A percentile compares a stretch with the other conserved stretches of the same genome.
Evolutionary conservation across 30 jellyfish, hydroid and myxozoan genomes (phyloP).

Genomic region (Cassiopea andromeda): DNA sequence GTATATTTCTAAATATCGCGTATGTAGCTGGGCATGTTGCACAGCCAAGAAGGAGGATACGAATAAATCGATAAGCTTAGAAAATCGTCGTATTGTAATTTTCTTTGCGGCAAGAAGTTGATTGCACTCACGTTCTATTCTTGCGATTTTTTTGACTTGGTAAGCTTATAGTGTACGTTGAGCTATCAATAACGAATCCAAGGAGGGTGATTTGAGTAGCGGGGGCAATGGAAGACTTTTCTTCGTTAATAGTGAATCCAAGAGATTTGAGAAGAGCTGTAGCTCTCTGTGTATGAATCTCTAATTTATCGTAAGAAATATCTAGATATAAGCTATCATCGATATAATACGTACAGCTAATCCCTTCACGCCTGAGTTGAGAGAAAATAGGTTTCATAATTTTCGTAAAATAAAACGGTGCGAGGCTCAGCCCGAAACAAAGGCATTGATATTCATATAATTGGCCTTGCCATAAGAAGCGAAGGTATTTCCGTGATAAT

Average conservation of each 20-base stretch:
- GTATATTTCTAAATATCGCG: neutral
- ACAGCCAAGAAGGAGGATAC: neutral
- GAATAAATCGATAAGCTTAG: neutral
- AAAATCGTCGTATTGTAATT: neutral
- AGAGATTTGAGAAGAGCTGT: neutral
- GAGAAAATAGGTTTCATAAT: conserved; percentile 35
- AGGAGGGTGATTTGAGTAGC: neutral
- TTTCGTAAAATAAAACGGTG: conserved; percentile 43
- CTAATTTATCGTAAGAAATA: neutral
- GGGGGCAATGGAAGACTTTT: conserved; percentile 14
- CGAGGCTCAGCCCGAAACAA: conserved; percentile 21
- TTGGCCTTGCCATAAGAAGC: conserved; percentile 11
- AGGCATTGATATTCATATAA: conserved; percentile 6
- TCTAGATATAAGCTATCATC: neutral
- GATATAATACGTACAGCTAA: neutral
- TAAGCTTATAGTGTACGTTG: neutral
- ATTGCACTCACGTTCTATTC: neutral
- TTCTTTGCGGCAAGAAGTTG: neutral
- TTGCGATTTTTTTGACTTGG: neutral
- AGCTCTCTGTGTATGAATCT: neutral
- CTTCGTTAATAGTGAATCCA: conserved; percentile 37
- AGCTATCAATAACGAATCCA: conserved; percentile 15
- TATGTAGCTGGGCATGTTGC: neutral
- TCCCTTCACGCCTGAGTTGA: conserved; percentile 8
- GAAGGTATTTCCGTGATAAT: conserved; percentile 18